These are phyloP conservation scores for Paracentrotus lividus DNA, from an alignment of 53 echinoderm and acorn worm species.

Conservation along the genomic window DNA sequence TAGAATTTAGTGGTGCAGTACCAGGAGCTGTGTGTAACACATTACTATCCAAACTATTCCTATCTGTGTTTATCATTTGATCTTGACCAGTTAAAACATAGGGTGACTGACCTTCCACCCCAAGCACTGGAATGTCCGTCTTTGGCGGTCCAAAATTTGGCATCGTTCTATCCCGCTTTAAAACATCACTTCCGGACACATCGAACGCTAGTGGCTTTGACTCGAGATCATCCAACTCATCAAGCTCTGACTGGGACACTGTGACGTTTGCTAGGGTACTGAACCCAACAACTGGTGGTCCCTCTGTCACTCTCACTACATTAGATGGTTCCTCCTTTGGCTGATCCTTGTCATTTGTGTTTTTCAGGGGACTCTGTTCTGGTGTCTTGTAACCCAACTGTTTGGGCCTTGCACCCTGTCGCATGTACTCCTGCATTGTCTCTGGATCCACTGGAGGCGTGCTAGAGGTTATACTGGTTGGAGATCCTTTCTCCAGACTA, in stretches of 20 bases:
- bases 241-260: slow-evolving; percentile 90
- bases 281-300: slow-evolving; percentile 77
- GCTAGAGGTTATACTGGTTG: slow-evolving; percentile 45
- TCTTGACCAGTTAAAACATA: background rate
- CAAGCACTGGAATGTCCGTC: background rate
- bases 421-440: slow-evolving; percentile 89
- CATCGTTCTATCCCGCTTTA: background rate
- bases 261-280: slow-evolving; percentile 74
- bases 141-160: slow-evolving; percentile 56
- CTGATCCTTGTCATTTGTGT: slow-evolving; percentile 49
- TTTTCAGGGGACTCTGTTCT: slow-evolving; percentile 80
- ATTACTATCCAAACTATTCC: background rate
- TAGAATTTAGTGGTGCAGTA: background rate
- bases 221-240: slow-evolving; percentile 77
- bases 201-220: slow-evolving; percentile 56
- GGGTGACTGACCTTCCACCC: slow-evolving; percentile 1
- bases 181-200: slow-evolving; percentile 38
- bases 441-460: slow-evolving; percentile 73
- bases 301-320: background rate
- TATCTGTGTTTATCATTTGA: background rate
- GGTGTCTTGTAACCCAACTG: slow-evolving; percentile 67
- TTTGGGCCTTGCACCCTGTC: slow-evolving; percentile 93
- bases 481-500: slow-evolving; percentile 46
- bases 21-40: background rate
- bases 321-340: slow-evolving; percentile 22